These are phyloP conservation scores for Microcebus jonahi DNA, from an alignment of 2,113 vertebrate genomes.

Conservation along the genomic window DNA sequence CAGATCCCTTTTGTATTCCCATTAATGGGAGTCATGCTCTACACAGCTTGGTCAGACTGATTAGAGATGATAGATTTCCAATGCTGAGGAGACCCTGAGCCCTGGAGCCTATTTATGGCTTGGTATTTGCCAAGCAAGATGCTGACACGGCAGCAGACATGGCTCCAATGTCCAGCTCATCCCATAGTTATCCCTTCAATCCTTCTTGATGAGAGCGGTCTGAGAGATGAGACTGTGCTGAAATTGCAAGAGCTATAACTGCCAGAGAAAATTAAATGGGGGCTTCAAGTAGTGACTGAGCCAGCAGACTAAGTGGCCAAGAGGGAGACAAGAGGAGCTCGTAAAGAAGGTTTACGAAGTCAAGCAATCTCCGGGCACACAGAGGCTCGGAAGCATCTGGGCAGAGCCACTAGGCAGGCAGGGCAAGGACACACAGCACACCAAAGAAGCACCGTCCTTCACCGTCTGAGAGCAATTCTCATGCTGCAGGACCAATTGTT, in stretches of 20 bases:
- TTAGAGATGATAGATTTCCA: constrained; percentile 58
- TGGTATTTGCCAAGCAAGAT: constrained; percentile 22
- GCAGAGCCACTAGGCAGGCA: background rate
- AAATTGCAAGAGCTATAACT: constrained; percentile 61
- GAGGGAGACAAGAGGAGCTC: constrained; percentile 28
- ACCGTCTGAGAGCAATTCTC: background rate
- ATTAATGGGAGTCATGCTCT: constrained; percentile 28
- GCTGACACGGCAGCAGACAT: constrained; percentile 40
- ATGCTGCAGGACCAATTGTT: rapidly evolving
- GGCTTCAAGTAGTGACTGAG: constrained; percentile 57
- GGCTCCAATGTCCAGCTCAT: constrained; percentile 53
- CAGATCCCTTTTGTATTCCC: background rate
- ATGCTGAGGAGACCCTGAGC: constrained; percentile 22
- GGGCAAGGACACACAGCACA: background rate
- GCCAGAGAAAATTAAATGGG: constrained; percentile 66
- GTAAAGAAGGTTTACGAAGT: background rate
- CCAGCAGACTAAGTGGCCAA: constrained; percentile 51
- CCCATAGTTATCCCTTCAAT: constrained; percentile 48
- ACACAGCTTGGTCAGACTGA: background rate
- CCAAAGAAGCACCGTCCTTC: background rate
- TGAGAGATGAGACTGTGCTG: constrained; percentile 56
- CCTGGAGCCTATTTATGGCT: constrained; percentile 13
- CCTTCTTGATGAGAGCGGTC: constrained; percentile 44
- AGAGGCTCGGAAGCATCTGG: background rate
- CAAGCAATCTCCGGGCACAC: background rate